Conservation (phyloP, 2,888 invertebrate genomes). For the Yponomeuta malinellus region DNA sequence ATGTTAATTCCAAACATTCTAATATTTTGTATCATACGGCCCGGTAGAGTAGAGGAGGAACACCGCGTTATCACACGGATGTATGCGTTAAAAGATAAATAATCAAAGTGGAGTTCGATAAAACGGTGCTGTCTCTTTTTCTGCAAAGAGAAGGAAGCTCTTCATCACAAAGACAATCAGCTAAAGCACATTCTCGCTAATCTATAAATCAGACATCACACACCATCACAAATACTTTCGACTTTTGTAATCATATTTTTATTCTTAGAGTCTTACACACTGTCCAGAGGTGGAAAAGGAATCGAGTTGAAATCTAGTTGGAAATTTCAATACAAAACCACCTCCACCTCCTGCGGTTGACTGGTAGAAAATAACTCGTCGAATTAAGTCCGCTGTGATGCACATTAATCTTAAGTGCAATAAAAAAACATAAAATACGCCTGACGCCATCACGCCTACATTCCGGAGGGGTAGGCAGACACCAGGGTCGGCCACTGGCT, state of each 20-base stretch:
- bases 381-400: background rate
- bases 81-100: too few species aligned
- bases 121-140: background rate
- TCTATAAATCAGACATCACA: slow-evolving; percentile 58
- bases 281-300: background rate
- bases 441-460: too few species aligned
- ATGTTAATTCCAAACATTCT: too few species aligned
- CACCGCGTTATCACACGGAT: too few species aligned
- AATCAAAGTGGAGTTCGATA: too few species aligned
- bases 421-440: too few species aligned
- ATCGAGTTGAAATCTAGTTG: background rate
- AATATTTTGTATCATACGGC: too few species aligned
- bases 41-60: too few species aligned
- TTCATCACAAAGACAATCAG: slow-evolving; percentile 59
- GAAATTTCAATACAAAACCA: background rate
- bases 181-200: slow-evolving; percentile 52
- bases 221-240: slow-evolving; percentile 36
- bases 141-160: slow-evolving; percentile 12
- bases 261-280: slow-evolving; percentile 38
- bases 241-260: slow-evolving; percentile 58
- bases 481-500: too few species aligned
- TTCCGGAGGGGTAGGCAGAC: too few species aligned
- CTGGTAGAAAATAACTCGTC: background rate
- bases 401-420: background rate
- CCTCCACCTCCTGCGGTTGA: background rate